Evolutionary conservation across 2,797 vertebrate species (phyloP).

Genomic region (Parotocinclus haroldoi): DNA sequence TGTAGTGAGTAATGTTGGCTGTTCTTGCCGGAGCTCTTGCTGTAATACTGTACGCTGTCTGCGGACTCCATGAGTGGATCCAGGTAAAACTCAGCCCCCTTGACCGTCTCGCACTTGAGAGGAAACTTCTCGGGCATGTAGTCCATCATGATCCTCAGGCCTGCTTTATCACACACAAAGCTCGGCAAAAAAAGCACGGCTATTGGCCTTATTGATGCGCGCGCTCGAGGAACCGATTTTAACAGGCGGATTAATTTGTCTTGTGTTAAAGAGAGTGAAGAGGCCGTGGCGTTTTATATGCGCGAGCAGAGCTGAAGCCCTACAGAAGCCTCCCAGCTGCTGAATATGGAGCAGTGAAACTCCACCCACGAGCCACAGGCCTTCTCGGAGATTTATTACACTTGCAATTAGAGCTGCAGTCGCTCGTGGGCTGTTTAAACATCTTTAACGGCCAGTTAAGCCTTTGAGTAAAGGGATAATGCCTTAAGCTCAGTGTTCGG

Average conservation of each 20-base stretch:
- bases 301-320: slow-evolving; percentile 66
- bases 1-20: slow-evolving; percentile 84
- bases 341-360: slow-evolving; percentile 79
- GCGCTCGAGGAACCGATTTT: slow-evolving; percentile 48
- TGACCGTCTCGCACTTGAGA: slow-evolving; percentile 82
- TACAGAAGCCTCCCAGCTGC: slow-evolving; percentile 75
- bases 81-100: slow-evolving; percentile 89
- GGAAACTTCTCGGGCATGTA: slow-evolving; percentile 95
- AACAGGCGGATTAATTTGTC: slow-evolving; percentile 70
- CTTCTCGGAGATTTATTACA: slow-evolving; percentile 43
- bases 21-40: slow-evolving; percentile 85
- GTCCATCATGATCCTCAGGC: slow-evolving; percentile 84
- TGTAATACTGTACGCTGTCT: slow-evolving; percentile 90
- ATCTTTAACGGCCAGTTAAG: slow-evolving; percentile 16
- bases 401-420: slow-evolving; percentile 16
- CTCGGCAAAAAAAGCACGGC: not conserved
- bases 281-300: slow-evolving; percentile 82
- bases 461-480: slow-evolving; percentile 5
- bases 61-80: slow-evolving; percentile 94
- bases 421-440: slow-evolving; percentile 54
- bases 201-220: not conserved
- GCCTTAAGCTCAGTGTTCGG: not conserved
- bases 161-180: slow-evolving; percentile 31
- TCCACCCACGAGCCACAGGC: slow-evolving; percentile 77
- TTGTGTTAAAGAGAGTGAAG: slow-evolving; percentile 70